phyloP scores from a whole-genome alignment of 64 coral and sea anemone genomes.

The Orbicella faveolata region DNA sequence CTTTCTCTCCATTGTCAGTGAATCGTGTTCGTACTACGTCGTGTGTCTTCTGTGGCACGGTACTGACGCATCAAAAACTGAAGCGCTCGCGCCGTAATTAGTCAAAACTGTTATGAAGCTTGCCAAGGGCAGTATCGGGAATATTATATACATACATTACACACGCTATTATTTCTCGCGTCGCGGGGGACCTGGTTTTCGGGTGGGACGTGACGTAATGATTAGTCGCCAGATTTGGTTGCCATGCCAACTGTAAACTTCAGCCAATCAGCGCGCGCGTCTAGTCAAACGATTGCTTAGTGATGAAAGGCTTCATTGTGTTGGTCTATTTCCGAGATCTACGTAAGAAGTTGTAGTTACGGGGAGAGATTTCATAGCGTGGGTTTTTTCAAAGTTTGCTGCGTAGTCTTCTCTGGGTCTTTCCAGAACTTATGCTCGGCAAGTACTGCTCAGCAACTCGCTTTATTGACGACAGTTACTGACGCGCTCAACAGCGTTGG shows the following conservation, averaged over 20 bases:
- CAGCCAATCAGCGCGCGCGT: slow-evolving; percentile 13
- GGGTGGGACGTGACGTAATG: slow-evolving; percentile 44
- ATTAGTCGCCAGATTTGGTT: slow-evolving; percentile 13
- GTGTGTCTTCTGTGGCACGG: neutral
- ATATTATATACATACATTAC: slow-evolving; percentile 35
- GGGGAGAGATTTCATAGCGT: neutral
- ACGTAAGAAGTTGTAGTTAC: slow-evolving; percentile 1
- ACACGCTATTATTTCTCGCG: slow-evolving; percentile 24
- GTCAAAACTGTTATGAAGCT: slow-evolving; percentile 17
- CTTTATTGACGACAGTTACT: neutral
- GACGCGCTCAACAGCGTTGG: neutral
- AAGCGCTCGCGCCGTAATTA: slow-evolving; percentile 6
- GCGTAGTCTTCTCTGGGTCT: neutral
- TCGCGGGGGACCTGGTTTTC: slow-evolving; percentile 50
- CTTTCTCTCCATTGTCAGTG: slow-evolving; percentile 77
- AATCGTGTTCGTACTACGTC: neutral
- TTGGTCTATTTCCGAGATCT: slow-evolving; percentile 15
- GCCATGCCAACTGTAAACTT: slow-evolving; percentile 16
- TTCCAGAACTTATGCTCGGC: neutral
- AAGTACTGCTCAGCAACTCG: neutral
- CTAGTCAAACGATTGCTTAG: slow-evolving; percentile 7
- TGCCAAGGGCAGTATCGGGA: slow-evolving; percentile 21
- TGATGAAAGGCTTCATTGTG: slow-evolving; percentile 23
- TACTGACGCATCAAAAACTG: slow-evolving; percentile 31
- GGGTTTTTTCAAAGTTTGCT: neutral